Conservation (phyloP, 2,888 invertebrate genomes). For the Carpatolechia fugitivella region DNA sequence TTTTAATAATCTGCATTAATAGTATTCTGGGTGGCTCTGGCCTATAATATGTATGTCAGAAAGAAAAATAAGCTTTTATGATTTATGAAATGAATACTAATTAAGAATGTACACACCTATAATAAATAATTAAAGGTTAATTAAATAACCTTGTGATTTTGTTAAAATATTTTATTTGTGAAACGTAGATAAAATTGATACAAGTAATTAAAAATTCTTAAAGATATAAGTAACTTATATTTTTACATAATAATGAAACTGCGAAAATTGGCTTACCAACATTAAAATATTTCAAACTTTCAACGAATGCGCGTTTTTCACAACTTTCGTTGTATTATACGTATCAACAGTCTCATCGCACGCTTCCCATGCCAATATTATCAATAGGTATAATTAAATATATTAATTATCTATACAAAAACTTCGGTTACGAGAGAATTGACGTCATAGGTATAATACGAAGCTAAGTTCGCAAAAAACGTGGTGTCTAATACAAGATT, state of each 20-base stretch:
- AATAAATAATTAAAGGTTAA: conserved; percentile 22
- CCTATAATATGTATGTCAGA: too few relatives aligned
- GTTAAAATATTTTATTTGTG: conserved; percentile 79
- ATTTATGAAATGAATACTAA: too few relatives aligned
- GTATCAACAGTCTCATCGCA: conserved; percentile 62
- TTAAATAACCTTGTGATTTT: conserved; percentile 47
- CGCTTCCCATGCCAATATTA: conserved; percentile 53
- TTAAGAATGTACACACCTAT: too few relatives aligned
- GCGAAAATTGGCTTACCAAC: conserved; percentile 72
- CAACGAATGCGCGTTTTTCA: conserved; percentile 56
- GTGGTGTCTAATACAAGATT: conserved; percentile 42
- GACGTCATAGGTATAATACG: conserved; percentile 68
- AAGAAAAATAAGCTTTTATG: too few relatives aligned
- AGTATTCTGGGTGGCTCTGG: too few relatives aligned
- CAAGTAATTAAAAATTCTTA: conserved; percentile 79
- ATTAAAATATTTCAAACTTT: conserved; percentile 52
- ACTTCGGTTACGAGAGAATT: conserved; percentile 67
- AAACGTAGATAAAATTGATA: conserved; percentile 79
- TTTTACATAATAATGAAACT: conserved; percentile 73
- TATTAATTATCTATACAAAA: conserved; percentile 52
- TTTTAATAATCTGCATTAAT: too few relatives aligned
- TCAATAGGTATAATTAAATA: conserved; percentile 43
- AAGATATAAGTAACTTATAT: conserved; percentile 62
- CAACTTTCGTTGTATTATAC: conserved; percentile 53
- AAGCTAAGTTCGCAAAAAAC: conserved; percentile 63